These are phyloP conservation scores for Panthera uncia DNA, from an alignment of 2,113 vertebrate species.

Conservation along the genomic window DNA sequence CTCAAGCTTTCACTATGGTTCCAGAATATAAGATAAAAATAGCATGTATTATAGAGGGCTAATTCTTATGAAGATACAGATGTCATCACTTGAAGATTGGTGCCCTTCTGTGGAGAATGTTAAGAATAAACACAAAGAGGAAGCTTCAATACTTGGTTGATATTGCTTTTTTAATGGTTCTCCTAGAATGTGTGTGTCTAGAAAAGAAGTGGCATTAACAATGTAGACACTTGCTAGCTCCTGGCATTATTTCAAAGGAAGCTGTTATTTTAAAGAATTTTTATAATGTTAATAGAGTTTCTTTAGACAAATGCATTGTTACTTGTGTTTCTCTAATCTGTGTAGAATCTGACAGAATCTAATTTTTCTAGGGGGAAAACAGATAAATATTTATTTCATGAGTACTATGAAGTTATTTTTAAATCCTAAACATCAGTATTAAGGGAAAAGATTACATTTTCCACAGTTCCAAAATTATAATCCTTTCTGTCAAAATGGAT, in stretches of 20 bases:
- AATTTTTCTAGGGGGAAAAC: slow-evolving; percentile 38
- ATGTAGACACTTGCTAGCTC: background rate
- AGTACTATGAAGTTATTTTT: slow-evolving; percentile 40
- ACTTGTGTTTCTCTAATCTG: slow-evolving; percentile 21
- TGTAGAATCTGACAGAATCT: slow-evolving; percentile 56
- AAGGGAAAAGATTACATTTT: slow-evolving; percentile 41
- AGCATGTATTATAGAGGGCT: background rate
- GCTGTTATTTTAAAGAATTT: slow-evolving; percentile 13
- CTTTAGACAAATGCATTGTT: slow-evolving; percentile 24
- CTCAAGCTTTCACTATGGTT: slow-evolving; percentile 11
- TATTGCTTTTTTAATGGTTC: slow-evolving; percentile 28
- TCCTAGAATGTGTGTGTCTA: slow-evolving; percentile 12
- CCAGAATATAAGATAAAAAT: slow-evolving; percentile 4
- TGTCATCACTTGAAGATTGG: background rate
- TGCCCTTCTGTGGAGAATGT: slow-evolving; percentile 52
- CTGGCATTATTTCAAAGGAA: slow-evolving; percentile 61
- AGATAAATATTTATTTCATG: slow-evolving; percentile 39
- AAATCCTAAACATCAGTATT: background rate
- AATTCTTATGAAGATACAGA: background rate
- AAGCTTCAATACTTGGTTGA: slow-evolving; percentile 7
- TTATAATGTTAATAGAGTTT: background rate
- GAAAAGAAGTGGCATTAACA: slow-evolving; percentile 49
- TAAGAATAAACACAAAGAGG: slow-evolving; percentile 49
- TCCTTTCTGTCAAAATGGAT: background rate
- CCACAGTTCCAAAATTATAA: background rate